Evolutionary conservation across 2,797 vertebrate species (phyloP), one percentile per base, ranked within the genome.

Genomic region (Diglossa cyanea): DNA sequence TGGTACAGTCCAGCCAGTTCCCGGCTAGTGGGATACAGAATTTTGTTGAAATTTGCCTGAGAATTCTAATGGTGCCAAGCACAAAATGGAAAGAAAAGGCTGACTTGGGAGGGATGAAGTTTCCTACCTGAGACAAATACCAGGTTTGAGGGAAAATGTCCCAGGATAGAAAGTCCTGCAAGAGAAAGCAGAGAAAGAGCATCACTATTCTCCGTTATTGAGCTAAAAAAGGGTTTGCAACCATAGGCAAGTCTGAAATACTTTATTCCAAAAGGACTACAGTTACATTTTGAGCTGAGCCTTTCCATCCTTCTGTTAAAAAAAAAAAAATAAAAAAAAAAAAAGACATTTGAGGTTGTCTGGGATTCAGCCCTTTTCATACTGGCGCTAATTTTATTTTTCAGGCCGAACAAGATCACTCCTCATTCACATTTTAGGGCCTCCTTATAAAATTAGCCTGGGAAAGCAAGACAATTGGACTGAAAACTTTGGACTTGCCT

Each of bases 341-440:
- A 26, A 51, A 31, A 74, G 9, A 74, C 16, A 42, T 61, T 85
- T 90, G 61, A 3, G 1, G 37, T 68, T 92, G 60, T 87, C 88
- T 87, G 80, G 92, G 93, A 75, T 83, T 87, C 72, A 62, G 51
- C 77, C 50, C 53, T 90, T 74, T 82, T 89, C 83, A 78, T 67
- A 85, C 72, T 74, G 94, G 93, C 42, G 89, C 78, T 92, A 88
- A 97, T 96, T 96, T 96, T 92, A 93, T 95, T 97, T 94, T 94
- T 96, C 93, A 95, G 85, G 95, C 58, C 70, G 93, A 97, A 95
- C 92, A 93, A 95, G 92, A 96, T 93, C 92, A 72, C 91, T 93
- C 88, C 86, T 96, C 93, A 10, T 96, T 97, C 94, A 88, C 73
- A 86, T 97, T 88, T 93, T 83, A 79, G 83, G 94, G 48, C 60